Evolutionary conservation across 1,140 invertebrate genomes (phyloP).

Genomic region (Helicoverpa armigera): DNA sequence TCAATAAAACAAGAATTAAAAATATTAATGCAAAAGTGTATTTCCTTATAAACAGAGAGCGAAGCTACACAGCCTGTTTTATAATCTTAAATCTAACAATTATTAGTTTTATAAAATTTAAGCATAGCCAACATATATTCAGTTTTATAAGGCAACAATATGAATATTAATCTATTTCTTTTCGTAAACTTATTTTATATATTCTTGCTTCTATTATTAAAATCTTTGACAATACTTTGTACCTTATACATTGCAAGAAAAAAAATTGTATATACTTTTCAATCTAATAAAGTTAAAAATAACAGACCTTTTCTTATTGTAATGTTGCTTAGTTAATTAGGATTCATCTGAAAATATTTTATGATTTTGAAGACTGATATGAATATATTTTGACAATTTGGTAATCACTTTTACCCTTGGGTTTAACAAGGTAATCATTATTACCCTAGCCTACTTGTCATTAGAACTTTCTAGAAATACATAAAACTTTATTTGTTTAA

Average conservation of each 20-base stretch:
- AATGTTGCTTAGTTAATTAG: too few relatives aligned
- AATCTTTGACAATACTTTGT: neutral
- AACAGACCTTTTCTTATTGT: neutral
- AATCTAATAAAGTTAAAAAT: too few relatives aligned
- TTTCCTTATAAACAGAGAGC: constrained; percentile 28
- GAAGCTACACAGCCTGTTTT: constrained; percentile 19
- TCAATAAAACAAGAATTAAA: neutral
- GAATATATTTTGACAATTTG: neutral
- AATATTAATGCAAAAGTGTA: neutral
- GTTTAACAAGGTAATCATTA: neutral
- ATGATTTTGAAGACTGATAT: neutral
- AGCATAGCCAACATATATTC: neutral
- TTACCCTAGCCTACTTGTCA: constrained; percentile 3
- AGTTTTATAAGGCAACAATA: neutral
- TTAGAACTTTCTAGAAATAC: neutral
- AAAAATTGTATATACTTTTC: too few relatives aligned
- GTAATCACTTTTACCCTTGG: neutral
- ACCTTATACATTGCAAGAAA: neutral
- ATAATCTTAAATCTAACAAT: constrained; percentile 28
- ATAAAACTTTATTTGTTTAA: neutral
- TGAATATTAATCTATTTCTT: too few relatives aligned
- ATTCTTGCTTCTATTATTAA: too few relatives aligned
- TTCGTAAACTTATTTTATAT: too few relatives aligned
- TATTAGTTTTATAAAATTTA: neutral
- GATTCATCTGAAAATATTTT: too few relatives aligned